Base-by-base conservation (phyloP, 2,888 invertebrate species). In the Ligdia adustata region DNA sequence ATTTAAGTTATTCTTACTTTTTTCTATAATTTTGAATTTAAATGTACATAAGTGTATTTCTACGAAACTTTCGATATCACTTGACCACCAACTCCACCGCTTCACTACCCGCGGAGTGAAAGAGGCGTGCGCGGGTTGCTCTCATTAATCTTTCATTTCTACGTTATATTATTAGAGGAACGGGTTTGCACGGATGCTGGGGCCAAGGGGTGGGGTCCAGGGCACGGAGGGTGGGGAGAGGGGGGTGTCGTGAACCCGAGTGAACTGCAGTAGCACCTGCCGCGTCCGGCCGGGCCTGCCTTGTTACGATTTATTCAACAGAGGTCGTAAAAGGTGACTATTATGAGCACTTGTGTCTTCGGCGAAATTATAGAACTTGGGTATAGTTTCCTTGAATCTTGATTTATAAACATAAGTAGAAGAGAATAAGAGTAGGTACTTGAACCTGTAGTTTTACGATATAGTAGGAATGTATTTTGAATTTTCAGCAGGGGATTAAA, bases 61-160 rank as follows among this genome's bases (percentile, higher is more conserved):
- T n/a, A n/a, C n/a, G n/a, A 5, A 29, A 28, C n/a, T n/a, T 66
- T 70, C 69, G 73, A 66, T 29, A 51, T n/a, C 11, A 43, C 39
- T 38, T 50, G 31, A 26, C 40, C 29, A 26, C 3, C 1, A 31
- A 2, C 12, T 1, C 1, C n/a, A 7, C 16, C 46, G 34, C 81
- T 67, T 56, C 81, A 56, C 82, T 83, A 76, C 6, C 46, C 37
- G 57, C 55, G 74, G 73, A 82, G 87, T 82, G 85, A 87, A 87
- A 84, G 85, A 89, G 89, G 90, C 87, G 90, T 87, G 87, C 87
- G 71, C 86, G 72, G 86, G 83, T 83, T 89, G 89, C 83, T 89
- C 90, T 89, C 89, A 90, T 89, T 89, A 90, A 87, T 90, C 89
- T 88, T 88, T 88, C 87, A 85, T 86, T 88, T 88, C 88, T 88